phyloP scores from a whole-genome alignment of 2,113 vertebrate species.

The Trematocara macrostoma region DNA sequence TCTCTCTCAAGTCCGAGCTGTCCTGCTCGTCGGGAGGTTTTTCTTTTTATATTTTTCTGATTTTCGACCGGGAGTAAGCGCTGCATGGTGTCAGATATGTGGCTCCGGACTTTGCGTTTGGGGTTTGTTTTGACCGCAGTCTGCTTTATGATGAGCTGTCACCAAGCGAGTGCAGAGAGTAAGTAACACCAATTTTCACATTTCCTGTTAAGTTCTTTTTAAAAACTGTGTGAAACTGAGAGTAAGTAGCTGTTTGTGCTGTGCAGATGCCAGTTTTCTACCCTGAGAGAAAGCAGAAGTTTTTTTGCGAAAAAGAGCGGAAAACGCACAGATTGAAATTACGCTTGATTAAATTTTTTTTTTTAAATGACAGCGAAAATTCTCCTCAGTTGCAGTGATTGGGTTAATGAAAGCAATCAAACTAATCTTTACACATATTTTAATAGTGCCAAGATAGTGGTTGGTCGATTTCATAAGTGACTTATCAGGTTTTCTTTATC shows the following conservation, averaged over 20 bases:
- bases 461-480: not conserved
- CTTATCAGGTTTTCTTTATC: not conserved
- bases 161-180: conserved; percentile 68
- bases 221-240: not conserved
- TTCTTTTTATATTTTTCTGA: conserved; percentile 1
- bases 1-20: not conserved
- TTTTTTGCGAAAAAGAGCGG: not conserved
- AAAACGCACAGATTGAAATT: not conserved
- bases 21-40: not conserved
- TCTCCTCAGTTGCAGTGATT: not conserved
- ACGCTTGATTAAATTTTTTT: not conserved
- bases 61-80: not conserved
- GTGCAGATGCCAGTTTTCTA: not conserved
- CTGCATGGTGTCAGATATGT: conserved; percentile 57
- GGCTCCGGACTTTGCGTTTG: conserved; percentile 62
- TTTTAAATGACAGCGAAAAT: not conserved
- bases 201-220: not conserved
- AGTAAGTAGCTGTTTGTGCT: not conserved
- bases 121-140: conserved; percentile 54
- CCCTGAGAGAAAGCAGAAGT: not conserved
- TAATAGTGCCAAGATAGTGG: not conserved
- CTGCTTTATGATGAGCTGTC: conserved; percentile 62
- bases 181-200: conserved; percentile 41
- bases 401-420: not conserved
- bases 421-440: not conserved